phyloP scores from a whole-genome alignment of 2,888 invertebrate species.

The Myathropa florea region DNA sequence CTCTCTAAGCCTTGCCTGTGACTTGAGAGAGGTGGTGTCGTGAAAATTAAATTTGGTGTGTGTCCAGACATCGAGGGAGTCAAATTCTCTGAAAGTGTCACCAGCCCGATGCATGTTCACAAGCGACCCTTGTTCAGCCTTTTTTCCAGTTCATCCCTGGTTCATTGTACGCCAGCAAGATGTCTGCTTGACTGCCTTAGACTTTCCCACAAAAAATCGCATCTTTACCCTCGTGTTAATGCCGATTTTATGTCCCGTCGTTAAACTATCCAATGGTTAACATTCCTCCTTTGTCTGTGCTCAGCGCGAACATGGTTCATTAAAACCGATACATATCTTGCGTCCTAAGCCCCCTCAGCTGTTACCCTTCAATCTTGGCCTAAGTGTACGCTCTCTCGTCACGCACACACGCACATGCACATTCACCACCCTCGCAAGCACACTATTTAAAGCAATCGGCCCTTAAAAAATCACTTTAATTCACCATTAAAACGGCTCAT shows the following conservation, averaged over 20 bases:
- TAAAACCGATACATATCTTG: background rate
- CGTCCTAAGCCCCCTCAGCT: conserved; percentile 36
- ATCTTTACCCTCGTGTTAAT: background rate
- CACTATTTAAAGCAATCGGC: conserved; percentile 18
- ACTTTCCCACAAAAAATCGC: background rate
- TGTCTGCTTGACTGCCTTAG: background rate
- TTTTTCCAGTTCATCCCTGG: background rate
- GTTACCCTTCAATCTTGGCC: conserved; percentile 42
- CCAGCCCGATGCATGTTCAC: no score
- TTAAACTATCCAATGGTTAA: background rate
- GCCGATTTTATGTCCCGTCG: background rate
- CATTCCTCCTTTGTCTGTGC: background rate
- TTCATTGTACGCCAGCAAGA: background rate
- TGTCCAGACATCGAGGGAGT: no score
- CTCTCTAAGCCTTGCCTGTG: no score
- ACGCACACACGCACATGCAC: background rate
- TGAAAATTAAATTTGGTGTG: no score
- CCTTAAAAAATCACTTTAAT: conserved; percentile 39
- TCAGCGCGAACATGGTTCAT: background rate
- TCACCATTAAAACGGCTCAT: conserved; percentile 20
- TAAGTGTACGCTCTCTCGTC: background rate
- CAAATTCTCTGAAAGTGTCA: no score
- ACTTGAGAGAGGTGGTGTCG: no score
- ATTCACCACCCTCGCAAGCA: background rate
- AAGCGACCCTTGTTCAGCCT: no score